These are phyloP conservation scores for Craterocephalus amniculus DNA, from an alignment of 2,797 vertebrate genomes.

Conservation along the genomic window DNA sequence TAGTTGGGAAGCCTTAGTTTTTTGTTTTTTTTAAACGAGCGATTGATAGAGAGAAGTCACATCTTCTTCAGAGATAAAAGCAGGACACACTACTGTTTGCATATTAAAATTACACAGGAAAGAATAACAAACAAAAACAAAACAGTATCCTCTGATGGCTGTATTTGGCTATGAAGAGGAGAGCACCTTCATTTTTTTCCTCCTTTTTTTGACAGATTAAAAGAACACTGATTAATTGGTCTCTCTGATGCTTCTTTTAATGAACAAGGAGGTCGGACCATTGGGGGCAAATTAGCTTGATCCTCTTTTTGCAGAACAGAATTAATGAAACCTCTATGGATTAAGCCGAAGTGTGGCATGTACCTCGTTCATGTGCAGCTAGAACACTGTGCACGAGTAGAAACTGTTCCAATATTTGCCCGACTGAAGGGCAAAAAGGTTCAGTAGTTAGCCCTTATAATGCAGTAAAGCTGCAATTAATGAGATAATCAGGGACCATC, in stretches of 20 bases:
- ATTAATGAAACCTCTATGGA: slow-evolving; percentile 80
- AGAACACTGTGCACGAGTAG: slow-evolving; percentile 20
- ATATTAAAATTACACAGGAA: slow-evolving; percentile 19
- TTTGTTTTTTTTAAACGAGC: no score
- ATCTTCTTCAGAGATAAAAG: slow-evolving; percentile 22
- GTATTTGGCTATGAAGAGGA: slow-evolving; percentile 47
- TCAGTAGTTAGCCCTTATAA: slow-evolving; percentile 51
- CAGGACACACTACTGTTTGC: slow-evolving; percentile 18
- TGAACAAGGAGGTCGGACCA: slow-evolving; percentile 78
- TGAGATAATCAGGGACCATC: slow-evolving; percentile 51
- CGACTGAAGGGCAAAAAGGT: slow-evolving; percentile 32
- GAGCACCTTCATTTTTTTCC: slow-evolving; percentile 50
- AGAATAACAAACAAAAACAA: not conserved
- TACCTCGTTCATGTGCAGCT: slow-evolving; percentile 47
- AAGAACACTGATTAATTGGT: slow-evolving; percentile 82
- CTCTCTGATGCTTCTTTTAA: slow-evolving; percentile 82
- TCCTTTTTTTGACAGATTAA: slow-evolving; percentile 73
- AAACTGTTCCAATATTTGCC: slow-evolving; percentile 61
- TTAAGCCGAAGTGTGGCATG: slow-evolving; percentile 61
- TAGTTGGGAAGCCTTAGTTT: slow-evolving; percentile 28
- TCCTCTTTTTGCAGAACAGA: slow-evolving; percentile 76
- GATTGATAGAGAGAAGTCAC: not conserved
- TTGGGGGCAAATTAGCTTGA: slow-evolving; percentile 81
- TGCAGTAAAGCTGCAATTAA: slow-evolving; percentile 50
- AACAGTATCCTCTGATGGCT: slow-evolving; percentile 62